Conservation (phyloP, 2,797 vertebrate species). For the Chaetodon trifasciatus region DNA sequence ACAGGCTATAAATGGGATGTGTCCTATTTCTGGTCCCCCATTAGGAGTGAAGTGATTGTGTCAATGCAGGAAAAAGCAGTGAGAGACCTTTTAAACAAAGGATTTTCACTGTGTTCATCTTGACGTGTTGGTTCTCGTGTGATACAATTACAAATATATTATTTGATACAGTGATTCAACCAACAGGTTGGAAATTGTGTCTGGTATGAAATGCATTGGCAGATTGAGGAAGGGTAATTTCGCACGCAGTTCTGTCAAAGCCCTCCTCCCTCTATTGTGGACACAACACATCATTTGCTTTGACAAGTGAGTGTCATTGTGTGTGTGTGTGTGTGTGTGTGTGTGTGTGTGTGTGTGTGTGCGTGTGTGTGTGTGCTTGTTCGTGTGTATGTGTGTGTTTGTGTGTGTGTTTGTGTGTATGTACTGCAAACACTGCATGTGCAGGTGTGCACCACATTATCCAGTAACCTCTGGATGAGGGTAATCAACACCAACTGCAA, state of each 20-base stretch:
- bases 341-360: neutral
- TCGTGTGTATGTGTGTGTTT: neutral
- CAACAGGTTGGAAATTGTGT: neutral
- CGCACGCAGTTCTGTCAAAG: conserved; percentile 40
- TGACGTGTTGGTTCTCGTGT: neutral
- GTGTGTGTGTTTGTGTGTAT: neutral
- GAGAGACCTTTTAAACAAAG: neutral
- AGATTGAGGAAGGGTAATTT: neutral
- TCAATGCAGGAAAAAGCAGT: conserved; percentile 15
- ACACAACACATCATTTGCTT: conserved; percentile 62
- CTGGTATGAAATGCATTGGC: conserved; percentile 18
- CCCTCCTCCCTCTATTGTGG: conserved; percentile 21
- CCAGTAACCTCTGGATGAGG: conserved; percentile 8
- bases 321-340: conserved; percentile 8
- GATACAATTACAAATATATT: neutral
- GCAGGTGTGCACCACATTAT: conserved; percentile 26
- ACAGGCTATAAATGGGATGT: conserved; percentile 48
- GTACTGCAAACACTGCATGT: conserved; percentile 44
- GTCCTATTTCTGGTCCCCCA: conserved; percentile 49
- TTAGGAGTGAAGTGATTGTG: conserved; percentile 23
- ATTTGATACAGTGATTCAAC: neutral
- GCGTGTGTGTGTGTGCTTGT: neutral
- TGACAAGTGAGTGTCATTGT: conserved; percentile 47
- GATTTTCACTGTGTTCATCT: neutral
- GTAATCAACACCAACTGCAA: neutral